A percentile compares a stretch with the other conserved stretches of the same genome.
Evolutionary conservation across 2,797 vertebrate genomes (phyloP).

Genomic region (Amniataba percoides): DNA sequence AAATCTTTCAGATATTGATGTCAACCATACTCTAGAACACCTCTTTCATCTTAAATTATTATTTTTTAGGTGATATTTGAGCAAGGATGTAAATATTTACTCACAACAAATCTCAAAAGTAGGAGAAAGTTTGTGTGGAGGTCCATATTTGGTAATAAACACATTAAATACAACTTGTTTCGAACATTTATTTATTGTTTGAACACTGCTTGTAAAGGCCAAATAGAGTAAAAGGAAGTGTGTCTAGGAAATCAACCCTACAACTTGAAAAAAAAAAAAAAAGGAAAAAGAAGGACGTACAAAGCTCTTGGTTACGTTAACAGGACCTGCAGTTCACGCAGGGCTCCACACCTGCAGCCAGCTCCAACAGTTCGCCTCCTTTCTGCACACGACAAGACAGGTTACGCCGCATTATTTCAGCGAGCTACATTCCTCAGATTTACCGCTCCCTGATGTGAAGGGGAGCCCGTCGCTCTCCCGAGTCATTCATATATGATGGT

Average conservation of each 20-base stretch:
- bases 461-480: conserved; percentile 38
- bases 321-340: neutral
- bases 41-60: no score
- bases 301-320: neutral
- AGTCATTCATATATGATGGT: conserved; percentile 64
- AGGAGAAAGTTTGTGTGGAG: neutral
- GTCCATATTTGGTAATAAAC: neutral
- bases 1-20: no score
- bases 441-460: conserved; percentile 34
- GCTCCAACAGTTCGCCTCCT: conserved; percentile 30
- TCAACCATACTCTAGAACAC: no score
- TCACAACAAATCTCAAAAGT: neutral
- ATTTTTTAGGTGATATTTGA: neutral
- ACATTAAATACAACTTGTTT: neutral
- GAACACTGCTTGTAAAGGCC: neutral
- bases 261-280: neutral
- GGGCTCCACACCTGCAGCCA: conserved; percentile 8
- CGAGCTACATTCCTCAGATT: conserved; percentile 25
- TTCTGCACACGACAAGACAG: conserved; percentile 11
- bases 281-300: no score
- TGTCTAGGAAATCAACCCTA: neutral
- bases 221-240: neutral
- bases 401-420: conserved; percentile 33
- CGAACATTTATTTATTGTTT: neutral
- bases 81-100: neutral